These are phyloP conservation scores for Poeciliopsis turrubarensis DNA, from an alignment of 2,113 vertebrate genomes.

Conservation along the genomic window DNA sequence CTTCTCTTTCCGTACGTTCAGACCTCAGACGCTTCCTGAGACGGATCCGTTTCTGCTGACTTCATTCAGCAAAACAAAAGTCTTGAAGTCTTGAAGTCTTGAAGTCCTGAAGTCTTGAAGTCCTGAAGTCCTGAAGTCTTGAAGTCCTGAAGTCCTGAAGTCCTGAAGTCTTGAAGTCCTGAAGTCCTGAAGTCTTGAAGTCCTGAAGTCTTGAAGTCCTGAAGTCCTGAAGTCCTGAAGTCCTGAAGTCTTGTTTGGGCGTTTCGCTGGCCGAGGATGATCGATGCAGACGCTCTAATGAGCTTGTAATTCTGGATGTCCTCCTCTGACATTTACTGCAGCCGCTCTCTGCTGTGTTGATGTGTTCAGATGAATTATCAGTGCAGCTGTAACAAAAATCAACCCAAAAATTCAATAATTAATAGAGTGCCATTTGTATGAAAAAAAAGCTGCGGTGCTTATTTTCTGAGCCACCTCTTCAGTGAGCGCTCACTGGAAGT, in stretches of 20 bases:
- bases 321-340: slow-evolving; percentile 57
- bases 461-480: slow-evolving; percentile 23
- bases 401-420: slow-evolving; percentile 36
- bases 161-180: slow-evolving; percentile 22
- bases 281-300: slow-evolving; percentile 63
- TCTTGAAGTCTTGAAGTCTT: slow-evolving; percentile 24
- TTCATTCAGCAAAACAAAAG: slow-evolving; percentile 23
- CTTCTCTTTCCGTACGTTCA: no score
- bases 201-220: slow-evolving; percentile 25
- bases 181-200: slow-evolving; percentile 26
- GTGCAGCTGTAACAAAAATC: not conserved
- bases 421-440: slow-evolving; percentile 19
- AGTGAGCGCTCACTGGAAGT: slow-evolving; percentile 48
- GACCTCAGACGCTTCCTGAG: no score
- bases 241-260: slow-evolving; percentile 28
- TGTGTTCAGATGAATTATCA: slow-evolving; percentile 14
- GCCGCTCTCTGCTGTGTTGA: slow-evolving; percentile 24
- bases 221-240: slow-evolving; percentile 33
- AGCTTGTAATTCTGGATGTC: slow-evolving; percentile 49
- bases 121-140: slow-evolving; percentile 24
- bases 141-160: slow-evolving; percentile 26
- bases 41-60: slow-evolving; percentile 19
- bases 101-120: slow-evolving; percentile 35
- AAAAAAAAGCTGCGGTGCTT: slow-evolving; percentile 23
- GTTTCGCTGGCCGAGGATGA: slow-evolving; percentile 31